phyloP scores from a whole-genome alignment of 2,113 vertebrate species.

The Anolis carolinensis region DNA sequence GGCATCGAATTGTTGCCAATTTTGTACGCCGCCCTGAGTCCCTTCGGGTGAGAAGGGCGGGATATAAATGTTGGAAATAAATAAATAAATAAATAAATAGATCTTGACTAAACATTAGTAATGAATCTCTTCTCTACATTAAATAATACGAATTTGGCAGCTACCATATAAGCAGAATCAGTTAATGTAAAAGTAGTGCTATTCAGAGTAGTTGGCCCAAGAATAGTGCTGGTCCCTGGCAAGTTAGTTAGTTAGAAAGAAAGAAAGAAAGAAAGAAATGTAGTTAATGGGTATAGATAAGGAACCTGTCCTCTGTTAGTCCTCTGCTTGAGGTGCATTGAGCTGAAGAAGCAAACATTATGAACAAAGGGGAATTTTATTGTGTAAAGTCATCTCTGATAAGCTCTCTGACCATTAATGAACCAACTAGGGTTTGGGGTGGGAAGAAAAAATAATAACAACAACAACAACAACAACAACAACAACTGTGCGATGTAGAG shows the following conservation, averaged over 20 bases:
- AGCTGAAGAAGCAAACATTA: slow-evolving; percentile 10
- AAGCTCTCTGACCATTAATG: slow-evolving; percentile 70
- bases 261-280: too few relatives aligned
- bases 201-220: too few relatives aligned
- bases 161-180: not conserved
- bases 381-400: slow-evolving; percentile 54
- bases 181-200: too few relatives aligned
- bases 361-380: slow-evolving; percentile 51
- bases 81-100: too few relatives aligned
- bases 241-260: too few relatives aligned
- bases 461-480: not conserved
- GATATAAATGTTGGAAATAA: too few relatives aligned
- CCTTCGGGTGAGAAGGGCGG: too few relatives aligned
- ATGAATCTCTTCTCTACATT: not conserved
- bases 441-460: not conserved
- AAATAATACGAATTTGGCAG: not conserved
- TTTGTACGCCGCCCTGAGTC: too few relatives aligned
- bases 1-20: too few relatives aligned
- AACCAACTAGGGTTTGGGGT: slow-evolving; percentile 37
- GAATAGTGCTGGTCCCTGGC: too few relatives aligned
- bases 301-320: too few relatives aligned
- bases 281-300: too few relatives aligned
- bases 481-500: slow-evolving; percentile 71
- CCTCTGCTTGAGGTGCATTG: not conserved
- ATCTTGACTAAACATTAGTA: not conserved